Base-by-base conservation (phyloP, 64 coral and sea anemone genomes). In the Hydrozoanthus tunicans region DNA sequence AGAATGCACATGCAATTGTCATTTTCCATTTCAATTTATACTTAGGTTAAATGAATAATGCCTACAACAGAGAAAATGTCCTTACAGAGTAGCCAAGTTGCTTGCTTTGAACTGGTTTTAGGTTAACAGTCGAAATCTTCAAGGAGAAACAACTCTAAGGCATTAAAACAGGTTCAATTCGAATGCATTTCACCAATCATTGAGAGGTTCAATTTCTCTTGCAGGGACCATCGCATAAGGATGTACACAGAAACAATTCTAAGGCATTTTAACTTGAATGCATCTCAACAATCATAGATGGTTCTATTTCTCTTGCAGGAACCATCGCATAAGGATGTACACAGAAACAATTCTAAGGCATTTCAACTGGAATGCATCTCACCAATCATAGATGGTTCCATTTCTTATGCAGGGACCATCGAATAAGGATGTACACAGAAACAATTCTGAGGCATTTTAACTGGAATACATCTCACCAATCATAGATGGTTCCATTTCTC, bases 401-500 rank as follows among this genome's bases (percentile, higher is more conserved):
- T 24, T 93, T 93, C 32, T 93, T 62, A 62, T 11, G 43, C 9
- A 93, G 78, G 4, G 82, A 89, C 92, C 92, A 93, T 9, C 75
- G 85, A 60, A 81, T 81, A 1, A 85, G 92, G 77, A 93, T 90
- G 53, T 69, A 93, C 14, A 77, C 20, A 52, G 15, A 55, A 58
- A 3, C 32, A 4, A 58, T 14, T 55, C 17, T 53, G 5, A 58
- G 77, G 27, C 4, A 78, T 4, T 17, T 43, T 89, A 53, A 43
- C 32, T 43, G 32, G 32, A 43, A 43, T 1, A 43, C 9, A 14
- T 59, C 7, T 69, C 73, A 79, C 85, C 77, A 61, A 90, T 70
- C 92, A 93, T 93, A 6, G 85, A 85, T n/a, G 63, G 58, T 93
- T 93, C 62, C 85, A 93, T 24, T 93, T 93, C 32, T 93, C 75